A percentile compares a stretch with the other conserved stretches of the same genome.
Conservation (phyloP, 2,797 vertebrate species). For the Acanthornis magna region DNA sequence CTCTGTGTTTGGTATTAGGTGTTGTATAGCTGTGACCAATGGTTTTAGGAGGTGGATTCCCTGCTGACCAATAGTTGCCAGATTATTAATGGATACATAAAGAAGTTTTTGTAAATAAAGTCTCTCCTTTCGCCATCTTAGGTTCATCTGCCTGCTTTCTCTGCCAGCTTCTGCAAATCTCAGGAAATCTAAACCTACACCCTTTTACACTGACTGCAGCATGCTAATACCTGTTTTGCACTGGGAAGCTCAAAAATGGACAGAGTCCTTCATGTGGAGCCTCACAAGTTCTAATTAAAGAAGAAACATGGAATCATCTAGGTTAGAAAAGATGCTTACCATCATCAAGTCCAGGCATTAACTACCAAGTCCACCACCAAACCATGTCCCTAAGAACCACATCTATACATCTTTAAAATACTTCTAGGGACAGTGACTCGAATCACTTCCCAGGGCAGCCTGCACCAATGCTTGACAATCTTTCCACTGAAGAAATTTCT, state of each 20-base stretch:
- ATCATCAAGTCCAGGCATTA: not conserved
- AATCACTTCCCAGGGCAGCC: not conserved
- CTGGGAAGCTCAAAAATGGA: not conserved
- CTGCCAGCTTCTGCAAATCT: too few species aligned
- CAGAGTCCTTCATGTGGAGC: not conserved
- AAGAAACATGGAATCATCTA: not conserved
- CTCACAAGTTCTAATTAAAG: not conserved
- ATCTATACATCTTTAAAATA: not conserved
- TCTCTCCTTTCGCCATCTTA: too few species aligned
- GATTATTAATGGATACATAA: too few species aligned
- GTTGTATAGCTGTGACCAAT: too few species aligned
- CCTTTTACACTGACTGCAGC: not conserved
- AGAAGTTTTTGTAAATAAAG: too few species aligned
- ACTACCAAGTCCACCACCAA: not conserved
- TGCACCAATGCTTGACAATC: not conserved
- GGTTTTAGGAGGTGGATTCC: too few species aligned
- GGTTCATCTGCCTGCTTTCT: too few species aligned
- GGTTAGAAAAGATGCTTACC: not conserved
- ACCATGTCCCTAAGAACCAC: not conserved
- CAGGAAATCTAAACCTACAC: too few species aligned
- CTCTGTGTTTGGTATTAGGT: too few species aligned
- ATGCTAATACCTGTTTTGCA: not conserved
- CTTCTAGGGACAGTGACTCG: not conserved
- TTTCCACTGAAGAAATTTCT: not conserved
- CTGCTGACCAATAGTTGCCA: too few species aligned